Percentiles rank a stretch among this genome's conserved stretches.
These are phyloP conservation scores for Stichopus horrens DNA, from an alignment of 53 echinoderm and acorn worm genomes.

Conservation along the genomic window DNA sequence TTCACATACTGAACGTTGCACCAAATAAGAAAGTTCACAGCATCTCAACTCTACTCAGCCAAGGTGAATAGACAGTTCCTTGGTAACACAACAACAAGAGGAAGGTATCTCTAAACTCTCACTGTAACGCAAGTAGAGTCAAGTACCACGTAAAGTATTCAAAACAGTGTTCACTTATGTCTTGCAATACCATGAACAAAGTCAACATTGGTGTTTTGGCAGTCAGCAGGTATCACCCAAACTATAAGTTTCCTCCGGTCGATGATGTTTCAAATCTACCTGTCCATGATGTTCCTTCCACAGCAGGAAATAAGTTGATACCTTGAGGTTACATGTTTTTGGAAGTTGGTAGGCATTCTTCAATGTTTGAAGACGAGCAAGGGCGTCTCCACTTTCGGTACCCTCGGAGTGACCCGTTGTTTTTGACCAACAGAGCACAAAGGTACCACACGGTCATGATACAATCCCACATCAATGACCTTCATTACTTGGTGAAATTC, in stretches of 20 bases:
- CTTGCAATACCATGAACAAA: slow-evolving; percentile 12
- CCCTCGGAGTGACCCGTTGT: slow-evolving; percentile 25
- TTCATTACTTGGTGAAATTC: background rate
- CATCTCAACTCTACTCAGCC: background rate
- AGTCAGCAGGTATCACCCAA: background rate
- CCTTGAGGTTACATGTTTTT: slow-evolving; percentile 54
- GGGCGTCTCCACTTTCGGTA: slow-evolving; percentile 1
- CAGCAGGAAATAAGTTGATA: slow-evolving; percentile 33
- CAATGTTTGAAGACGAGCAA: background rate
- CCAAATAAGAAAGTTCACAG: no score
- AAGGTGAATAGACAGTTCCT: slow-evolving; percentile 17
- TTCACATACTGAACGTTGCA: no score
- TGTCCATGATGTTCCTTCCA: slow-evolving; percentile 57
- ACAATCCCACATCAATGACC: slow-evolving; percentile 49
- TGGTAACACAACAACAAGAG: slow-evolving; percentile 34
- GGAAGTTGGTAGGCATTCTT: background rate
- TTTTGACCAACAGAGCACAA: slow-evolving; percentile 28
- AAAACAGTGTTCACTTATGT: slow-evolving; percentile 37
- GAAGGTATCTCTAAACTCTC: background rate
- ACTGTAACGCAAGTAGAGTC: background rate
- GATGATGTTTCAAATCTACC: slow-evolving; percentile 47
- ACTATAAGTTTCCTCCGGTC: background rate
- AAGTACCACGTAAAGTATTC: slow-evolving; percentile 41
- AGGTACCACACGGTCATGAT: slow-evolving; percentile 37
- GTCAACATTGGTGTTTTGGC: background rate